These are phyloP conservation scores for Physocephala rufipes DNA, from an alignment of 2,888 invertebrate species.

Conservation along the genomic window DNA sequence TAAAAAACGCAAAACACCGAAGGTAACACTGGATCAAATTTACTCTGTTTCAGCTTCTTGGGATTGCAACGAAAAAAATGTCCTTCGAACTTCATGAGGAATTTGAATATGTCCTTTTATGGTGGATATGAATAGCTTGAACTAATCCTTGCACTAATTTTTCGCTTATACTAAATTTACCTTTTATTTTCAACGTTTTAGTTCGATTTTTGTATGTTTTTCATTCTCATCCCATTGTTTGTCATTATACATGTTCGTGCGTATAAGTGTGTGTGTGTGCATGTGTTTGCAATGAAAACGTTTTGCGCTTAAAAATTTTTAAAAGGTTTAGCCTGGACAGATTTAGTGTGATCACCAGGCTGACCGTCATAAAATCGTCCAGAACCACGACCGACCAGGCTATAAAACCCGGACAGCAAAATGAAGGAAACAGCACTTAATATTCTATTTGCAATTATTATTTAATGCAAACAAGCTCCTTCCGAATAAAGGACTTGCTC, in stretches of 20 bases:
- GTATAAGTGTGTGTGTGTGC: not conserved
- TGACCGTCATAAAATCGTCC: conserved; percentile 23
- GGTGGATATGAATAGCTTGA: not conserved
- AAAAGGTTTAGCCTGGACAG: not conserved
- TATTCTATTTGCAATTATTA: conserved; percentile 29
- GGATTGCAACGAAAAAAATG: not conserved
- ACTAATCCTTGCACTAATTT: conserved; percentile 23
- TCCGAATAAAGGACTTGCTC: conserved; percentile 29
- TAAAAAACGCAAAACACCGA: not conserved
- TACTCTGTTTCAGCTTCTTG: not conserved
- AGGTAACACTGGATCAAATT: not conserved
- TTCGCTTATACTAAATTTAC: too few species aligned
- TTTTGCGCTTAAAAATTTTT: not conserved
- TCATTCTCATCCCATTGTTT: not conserved
- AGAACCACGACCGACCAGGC: conserved; percentile 5
- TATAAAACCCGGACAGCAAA: not conserved
- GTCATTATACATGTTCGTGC: conserved; percentile 18
- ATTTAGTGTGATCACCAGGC: not conserved
- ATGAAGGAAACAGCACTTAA: conserved; percentile 9
- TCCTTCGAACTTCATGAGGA: not conserved
- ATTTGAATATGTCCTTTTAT: conserved; percentile 7
- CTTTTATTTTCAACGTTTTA: not conserved
- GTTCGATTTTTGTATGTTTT: conserved; percentile 16
- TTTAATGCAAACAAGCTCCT: conserved; percentile 32
- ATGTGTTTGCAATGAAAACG: not conserved